Percentiles rank a stretch among this genome's conserved stretches.
phyloP scores from a whole-genome alignment of 2,888 invertebrate genomes.

The Apotomis turbidana region DNA sequence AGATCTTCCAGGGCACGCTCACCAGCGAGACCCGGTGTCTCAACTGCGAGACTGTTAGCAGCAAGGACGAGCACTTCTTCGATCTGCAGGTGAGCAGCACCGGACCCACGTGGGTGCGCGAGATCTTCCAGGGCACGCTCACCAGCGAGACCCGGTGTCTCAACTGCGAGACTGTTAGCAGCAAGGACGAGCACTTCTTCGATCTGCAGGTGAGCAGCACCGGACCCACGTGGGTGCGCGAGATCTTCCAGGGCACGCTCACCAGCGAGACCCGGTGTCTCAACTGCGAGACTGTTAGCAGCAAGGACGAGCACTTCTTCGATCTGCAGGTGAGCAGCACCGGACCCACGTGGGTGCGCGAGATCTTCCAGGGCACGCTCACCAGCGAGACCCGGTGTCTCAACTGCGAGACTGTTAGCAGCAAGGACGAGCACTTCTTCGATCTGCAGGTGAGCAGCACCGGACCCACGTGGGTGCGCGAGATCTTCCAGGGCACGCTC shows the following conservation, averaged over 20 bases:
- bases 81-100: conserved; percentile 88
- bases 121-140: conserved; percentile 86
- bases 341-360: conserved; percentile 99
- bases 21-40: conserved; percentile 99
- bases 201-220: conserved; percentile 89
- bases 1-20: conserved; percentile 86
- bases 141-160: conserved; percentile 99
- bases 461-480: conserved; percentile 99
- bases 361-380: conserved; percentile 99
- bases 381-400: conserved; percentile 99
- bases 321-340: conserved; percentile 92
- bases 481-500: conserved; percentile 99
- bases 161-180: conserved; percentile 99
- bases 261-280: conserved; percentile 99
- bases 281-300: conserved; percentile 99
- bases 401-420: conserved; percentile 99
- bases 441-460: conserved; percentile 92
- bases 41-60: conserved; percentile 99
- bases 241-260: conserved; percentile 99
- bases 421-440: conserved; percentile 99
- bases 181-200: conserved; percentile 89
- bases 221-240: conserved; percentile 99
- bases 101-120: conserved; percentile 44
- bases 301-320: conserved; percentile 99
- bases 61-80: conserved; percentile 89